Percentiles rank a stretch among this genome's conserved stretches.
Conservation (phyloP, 2,888 invertebrate genomes). For the Drosophila flavopinicola region DNA sequence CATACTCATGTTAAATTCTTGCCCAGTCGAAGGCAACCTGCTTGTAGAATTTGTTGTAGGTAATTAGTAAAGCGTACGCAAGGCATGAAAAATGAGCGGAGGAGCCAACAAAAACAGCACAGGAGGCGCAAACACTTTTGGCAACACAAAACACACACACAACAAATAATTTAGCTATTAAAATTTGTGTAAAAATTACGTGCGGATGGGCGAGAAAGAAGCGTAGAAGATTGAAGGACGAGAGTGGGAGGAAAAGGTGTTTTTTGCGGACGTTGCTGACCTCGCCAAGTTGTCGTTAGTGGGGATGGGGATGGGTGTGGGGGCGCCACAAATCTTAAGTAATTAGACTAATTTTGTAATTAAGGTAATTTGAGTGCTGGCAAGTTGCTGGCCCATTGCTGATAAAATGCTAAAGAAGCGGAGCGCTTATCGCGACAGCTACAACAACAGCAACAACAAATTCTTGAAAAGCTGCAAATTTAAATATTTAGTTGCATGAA, state of each 20-base stretch:
- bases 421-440: slow-evolving; percentile 32
- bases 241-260: neutral
- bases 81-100: slow-evolving; percentile 52
- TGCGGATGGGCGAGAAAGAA: slow-evolving; percentile 50
- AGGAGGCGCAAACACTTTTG: slow-evolving; percentile 40
- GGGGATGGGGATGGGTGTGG: neutral
- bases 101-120: slow-evolving; percentile 25
- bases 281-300: slow-evolving; percentile 39
- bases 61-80: slow-evolving; percentile 47
- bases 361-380: slow-evolving; percentile 63
- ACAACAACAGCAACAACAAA: slow-evolving; percentile 16
- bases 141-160: slow-evolving; percentile 37
- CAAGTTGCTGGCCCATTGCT: slow-evolving; percentile 50
- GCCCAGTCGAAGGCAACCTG: neutral
- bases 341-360: slow-evolving; percentile 73
- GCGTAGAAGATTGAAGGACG: slow-evolving; percentile 2
- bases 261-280: slow-evolving; percentile 48
- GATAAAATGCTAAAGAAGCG: slow-evolving; percentile 59
- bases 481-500: neutral
- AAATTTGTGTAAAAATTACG: slow-evolving; percentile 71
- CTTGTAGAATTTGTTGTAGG: slow-evolving; percentile 14
- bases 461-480: neutral
- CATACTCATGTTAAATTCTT: slow-evolving; percentile 4
- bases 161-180: slow-evolving; percentile 71
- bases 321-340: slow-evolving; percentile 59